Conservation (phyloP, 2,888 invertebrate species). For the Alsophila aescularia region DNA sequence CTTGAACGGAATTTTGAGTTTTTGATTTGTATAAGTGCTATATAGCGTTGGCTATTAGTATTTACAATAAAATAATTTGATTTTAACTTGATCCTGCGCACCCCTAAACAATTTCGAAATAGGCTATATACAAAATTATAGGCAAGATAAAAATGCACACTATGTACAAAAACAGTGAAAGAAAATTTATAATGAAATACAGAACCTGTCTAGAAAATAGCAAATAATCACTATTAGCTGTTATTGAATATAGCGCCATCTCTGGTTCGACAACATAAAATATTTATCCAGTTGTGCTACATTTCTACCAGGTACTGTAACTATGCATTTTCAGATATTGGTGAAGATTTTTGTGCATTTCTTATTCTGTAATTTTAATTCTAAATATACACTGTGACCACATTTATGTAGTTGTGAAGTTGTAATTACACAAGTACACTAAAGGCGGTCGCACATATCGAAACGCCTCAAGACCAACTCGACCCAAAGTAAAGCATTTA, state of each 20-base stretch:
- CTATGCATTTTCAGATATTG: neutral
- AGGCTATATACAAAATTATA: neutral
- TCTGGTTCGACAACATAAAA: neutral
- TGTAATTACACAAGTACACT: too few species aligned
- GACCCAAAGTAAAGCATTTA: too few species aligned
- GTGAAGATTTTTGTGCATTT: neutral
- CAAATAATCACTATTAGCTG: neutral
- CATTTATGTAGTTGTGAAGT: neutral
- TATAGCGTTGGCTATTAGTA: too few species aligned
- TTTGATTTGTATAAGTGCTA: too few species aligned
- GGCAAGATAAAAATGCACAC: slow-evolving; percentile 5
- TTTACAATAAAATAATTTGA: too few species aligned
- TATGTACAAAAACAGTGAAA: slow-evolving; percentile 3
- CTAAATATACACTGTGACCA: neutral
- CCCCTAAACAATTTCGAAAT: too few species aligned
- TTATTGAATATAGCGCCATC: neutral
- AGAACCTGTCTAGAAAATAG: neutral
- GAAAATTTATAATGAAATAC: neutral
- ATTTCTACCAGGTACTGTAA: neutral
- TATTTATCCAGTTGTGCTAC: neutral
- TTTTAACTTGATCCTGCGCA: too few species aligned
- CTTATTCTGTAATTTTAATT: neutral
- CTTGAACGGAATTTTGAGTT: too few species aligned
- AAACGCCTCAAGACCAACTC: too few species aligned
- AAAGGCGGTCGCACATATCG: too few species aligned